These are phyloP conservation scores for Echinarachnius parma DNA, from an alignment of 53 echinoderm and acorn worm genomes.

Conservation along the genomic window DNA sequence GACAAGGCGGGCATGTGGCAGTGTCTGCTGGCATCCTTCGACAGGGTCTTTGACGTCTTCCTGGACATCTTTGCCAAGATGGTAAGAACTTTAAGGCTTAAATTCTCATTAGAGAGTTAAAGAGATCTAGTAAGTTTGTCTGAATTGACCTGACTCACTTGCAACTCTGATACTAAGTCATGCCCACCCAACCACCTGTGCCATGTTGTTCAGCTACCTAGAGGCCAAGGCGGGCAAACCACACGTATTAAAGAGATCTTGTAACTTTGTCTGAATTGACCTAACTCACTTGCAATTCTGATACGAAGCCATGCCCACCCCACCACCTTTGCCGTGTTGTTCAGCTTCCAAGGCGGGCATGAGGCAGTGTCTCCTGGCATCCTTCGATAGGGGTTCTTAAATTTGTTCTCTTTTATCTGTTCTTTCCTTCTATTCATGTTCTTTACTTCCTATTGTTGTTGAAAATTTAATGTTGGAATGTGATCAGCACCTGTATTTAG, in stretches of 20 bases:
- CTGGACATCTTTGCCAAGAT: constrained; percentile 82
- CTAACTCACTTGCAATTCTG: constrained; percentile 80
- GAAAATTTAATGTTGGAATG: too few relatives aligned
- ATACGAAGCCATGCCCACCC: constrained; percentile 54
- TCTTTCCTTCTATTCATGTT: too few relatives aligned
- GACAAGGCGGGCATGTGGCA: constrained; percentile 98
- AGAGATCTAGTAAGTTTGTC: too few relatives aligned
- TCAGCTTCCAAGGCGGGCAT: constrained; percentile 86
- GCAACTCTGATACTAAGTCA: constrained; percentile 73
- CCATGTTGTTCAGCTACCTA: constrained; percentile 75
- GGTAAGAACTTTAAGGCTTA: constrained; percentile 54
- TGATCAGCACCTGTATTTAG: too few relatives aligned
- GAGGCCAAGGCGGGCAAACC: too few relatives aligned
- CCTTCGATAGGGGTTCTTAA: constrained; percentile 67
- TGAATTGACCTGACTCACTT: too few relatives aligned
- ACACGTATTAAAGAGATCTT: too few relatives aligned
- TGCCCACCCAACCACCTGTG: constrained; percentile 66
- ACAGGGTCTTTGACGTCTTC: constrained; percentile 82
- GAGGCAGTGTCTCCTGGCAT: constrained; percentile 86
- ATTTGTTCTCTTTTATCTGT: neutral
- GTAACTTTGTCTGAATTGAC: too few relatives aligned
- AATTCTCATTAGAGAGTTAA: too few relatives aligned
- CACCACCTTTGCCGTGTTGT: constrained; percentile 76
- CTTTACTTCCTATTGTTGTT: too few relatives aligned
- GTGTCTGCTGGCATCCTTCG: constrained; percentile 76